Evolutionary conservation across 2,113 vertebrate genomes (phyloP), one percentile per base, ranked within the genome.

Genomic region (Formicarius rufipectus): DNA sequence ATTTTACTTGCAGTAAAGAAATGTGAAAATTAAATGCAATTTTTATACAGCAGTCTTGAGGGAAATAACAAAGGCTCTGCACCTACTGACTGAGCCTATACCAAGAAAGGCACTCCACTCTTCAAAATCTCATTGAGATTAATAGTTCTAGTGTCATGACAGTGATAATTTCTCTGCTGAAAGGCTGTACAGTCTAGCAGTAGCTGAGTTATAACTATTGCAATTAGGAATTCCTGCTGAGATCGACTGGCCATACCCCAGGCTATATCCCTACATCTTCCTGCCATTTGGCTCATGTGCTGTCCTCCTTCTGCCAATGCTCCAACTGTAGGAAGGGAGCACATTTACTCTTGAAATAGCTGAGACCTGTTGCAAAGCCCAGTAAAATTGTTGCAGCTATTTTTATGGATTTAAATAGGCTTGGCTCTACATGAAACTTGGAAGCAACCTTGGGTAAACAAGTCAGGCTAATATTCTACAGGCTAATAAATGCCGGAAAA

Each of bases 121-220:
- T 50, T 40, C 37, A 76, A 79, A 85, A 39, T 47, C 71, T 86
- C 20, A 5, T 39, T 23, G 49, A 89, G 44, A 60, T n/a, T 64
- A 64, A 47, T 20, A 60, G 79, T 31, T 49, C 44, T 7, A 10
- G 50, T 80, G 63, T 53, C 76, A 50, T 5, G 10, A 45, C 60
- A 52, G 92, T 49, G 94, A 39, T 91, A 84, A 87, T 80, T 71
- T 45, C 50, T 66, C 55, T 86, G 77, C 81, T 95, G 92, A 77
- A 86, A 95, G 59, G 52, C 93, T 56, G 53, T 56, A 20, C 22
- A 4, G n/a, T 60, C 20, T 30, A 83, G 37, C 67, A 60, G 37
- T 28, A 85, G 89, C 75, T 92, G 44, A 47, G 17, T 55, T 86
- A 63, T 90, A 90, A 59, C 67, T 90, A 33, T 30, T 31, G 33